phyloP scores from a whole-genome alignment of 2,797 vertebrate species.

The Sebastolobus alascanus region DNA sequence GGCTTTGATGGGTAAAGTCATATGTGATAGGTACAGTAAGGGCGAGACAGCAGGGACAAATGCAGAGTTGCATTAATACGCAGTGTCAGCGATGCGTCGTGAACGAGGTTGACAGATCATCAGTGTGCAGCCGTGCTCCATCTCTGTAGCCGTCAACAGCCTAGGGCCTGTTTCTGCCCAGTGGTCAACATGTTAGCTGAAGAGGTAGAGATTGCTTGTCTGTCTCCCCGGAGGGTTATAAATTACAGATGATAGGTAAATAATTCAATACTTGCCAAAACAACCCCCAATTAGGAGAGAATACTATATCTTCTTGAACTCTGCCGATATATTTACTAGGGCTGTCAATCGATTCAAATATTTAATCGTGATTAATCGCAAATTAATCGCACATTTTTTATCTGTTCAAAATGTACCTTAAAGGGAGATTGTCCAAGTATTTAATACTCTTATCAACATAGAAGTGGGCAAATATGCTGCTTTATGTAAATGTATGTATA shows the following conservation, averaged over 20 bases:
- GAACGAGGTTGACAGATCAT: constrained; percentile 57
- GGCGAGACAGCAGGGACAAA: constrained; percentile 26
- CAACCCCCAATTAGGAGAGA: background rate
- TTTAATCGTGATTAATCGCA: too few relatives aligned
- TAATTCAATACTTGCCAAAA: constrained; percentile 3
- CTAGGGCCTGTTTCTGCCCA: constrained; percentile 23
- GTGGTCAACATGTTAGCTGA: constrained; percentile 45
- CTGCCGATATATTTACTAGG: background rate
- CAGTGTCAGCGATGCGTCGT: constrained; percentile 46
- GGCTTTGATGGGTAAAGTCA: constrained; percentile 24
- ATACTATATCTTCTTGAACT: background rate
- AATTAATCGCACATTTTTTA: too few relatives aligned
- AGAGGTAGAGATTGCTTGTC: constrained; percentile 18
- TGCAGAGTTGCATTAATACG: constrained; percentile 15
- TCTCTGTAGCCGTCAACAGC: constrained; percentile 38
- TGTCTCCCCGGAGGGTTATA: constrained; percentile 11
- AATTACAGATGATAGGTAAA: constrained; percentile 18
- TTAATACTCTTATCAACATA: too few relatives aligned
- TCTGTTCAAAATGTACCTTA: too few relatives aligned
- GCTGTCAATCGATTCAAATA: too few relatives aligned
- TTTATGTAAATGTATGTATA: too few relatives aligned
- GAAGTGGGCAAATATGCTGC: too few relatives aligned
- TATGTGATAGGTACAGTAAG: constrained; percentile 28
- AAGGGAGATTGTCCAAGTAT: too few relatives aligned
- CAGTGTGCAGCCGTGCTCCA: constrained; percentile 27